These are phyloP conservation scores for Leptopilina boulardi DNA, from an alignment of 1,140 invertebrate genomes.

Conservation along the genomic window DNA sequence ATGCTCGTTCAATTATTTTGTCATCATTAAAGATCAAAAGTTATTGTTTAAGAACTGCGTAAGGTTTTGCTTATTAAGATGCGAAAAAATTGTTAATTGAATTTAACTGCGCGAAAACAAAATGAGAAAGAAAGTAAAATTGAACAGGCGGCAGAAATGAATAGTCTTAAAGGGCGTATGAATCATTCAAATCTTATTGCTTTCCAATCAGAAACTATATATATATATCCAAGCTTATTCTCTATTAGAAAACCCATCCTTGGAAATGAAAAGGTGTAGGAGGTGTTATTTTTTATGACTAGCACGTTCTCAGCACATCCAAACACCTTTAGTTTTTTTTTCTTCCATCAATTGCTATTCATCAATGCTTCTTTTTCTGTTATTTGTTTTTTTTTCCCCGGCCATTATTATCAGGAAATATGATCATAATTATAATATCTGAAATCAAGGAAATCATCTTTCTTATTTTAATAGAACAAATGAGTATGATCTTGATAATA, in stretches of 20 bases:
- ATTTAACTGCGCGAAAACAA: no score
- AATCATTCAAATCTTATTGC: conserved; percentile 26
- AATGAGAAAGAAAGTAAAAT: no score
- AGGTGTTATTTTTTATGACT: conserved; percentile 17
- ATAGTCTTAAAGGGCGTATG: conserved; percentile 25
- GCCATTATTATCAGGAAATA: neutral
- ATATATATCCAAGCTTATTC: neutral
- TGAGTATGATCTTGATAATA: conserved; percentile 9
- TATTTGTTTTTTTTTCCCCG: neutral
- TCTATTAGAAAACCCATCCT: conserved; percentile 12
- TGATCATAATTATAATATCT: conserved; percentile 29
- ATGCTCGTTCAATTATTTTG: no score
- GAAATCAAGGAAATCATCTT: conserved; percentile 16
- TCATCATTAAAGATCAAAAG: no score
- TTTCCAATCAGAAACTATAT: neutral
- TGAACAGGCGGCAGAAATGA: neutral
- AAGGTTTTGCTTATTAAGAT: no score
- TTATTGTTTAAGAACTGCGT: no score
- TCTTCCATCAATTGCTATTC: neutral
- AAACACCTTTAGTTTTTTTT: neutral
- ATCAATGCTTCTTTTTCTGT: neutral
- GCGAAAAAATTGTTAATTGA: no score
- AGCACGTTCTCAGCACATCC: conserved; percentile 12
- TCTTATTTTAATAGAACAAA: conserved; percentile 7
- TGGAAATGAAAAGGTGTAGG: conserved; percentile 14